Base-by-base conservation (phyloP, 2,888 invertebrate species). In the Melinopterus prodromus region DNA sequence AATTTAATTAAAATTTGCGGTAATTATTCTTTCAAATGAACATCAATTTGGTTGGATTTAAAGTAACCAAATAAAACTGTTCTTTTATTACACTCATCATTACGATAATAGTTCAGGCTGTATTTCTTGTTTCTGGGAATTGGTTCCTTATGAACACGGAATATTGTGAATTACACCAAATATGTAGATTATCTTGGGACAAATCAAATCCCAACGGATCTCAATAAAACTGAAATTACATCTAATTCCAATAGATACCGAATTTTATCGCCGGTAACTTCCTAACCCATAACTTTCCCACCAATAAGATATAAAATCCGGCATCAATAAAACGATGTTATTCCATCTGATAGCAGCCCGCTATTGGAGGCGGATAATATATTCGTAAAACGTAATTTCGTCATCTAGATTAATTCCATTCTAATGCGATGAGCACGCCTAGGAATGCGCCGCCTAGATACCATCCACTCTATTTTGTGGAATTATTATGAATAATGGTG, bases 341-440 rank as follows among this genome's bases (percentile, higher is more conserved):
- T 53, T 2, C 53, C 53, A 53, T 53, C 53, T 2, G 53, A 53
- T 53, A 53, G 53, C 53, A 53, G 5, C 53, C 53, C 53, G 53
- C 53, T 12, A 53, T 53, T 12, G 53, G 53, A 53, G 53, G 53
- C 53, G 53, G 53, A 53, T 53, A 53, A 53, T 53, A 9, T 53
- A 53, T 53, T 53, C 53, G 53, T 53, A 53, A 12, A 53, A 53
- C 53, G 53, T 53, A 53, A 53, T 53, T 53, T 53, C 53, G 53
- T 53, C 53, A 53, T 53, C 53, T 53, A 53, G 53, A 53, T 53
- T 53, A 53, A 53, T 53, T 53, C 12, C 53, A 53, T 53, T 53
- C 53, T 53, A 53, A 53, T 53, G 53, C 53, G 53, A 53, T 53
- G 53, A 53, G 53, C 53, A 53, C 53, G 53, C 53, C 53, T 53